Evolutionary conservation across 2,797 vertebrate genomes (phyloP), one percentile per base, ranked within the genome.

Genomic region (Fistularia commersonii): DNA sequence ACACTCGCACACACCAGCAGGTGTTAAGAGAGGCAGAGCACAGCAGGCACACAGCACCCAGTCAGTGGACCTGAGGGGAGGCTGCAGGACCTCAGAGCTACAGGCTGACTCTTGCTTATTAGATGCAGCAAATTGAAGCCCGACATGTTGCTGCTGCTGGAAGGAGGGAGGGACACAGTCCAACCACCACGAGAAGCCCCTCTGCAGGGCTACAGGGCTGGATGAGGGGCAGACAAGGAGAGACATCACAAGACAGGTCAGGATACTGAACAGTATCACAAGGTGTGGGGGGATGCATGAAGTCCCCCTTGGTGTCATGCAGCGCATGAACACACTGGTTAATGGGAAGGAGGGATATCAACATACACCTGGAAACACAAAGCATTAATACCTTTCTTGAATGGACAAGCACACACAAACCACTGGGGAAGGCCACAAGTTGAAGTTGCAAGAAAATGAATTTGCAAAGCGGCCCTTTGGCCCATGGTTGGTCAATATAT

Each of bases 121-220:
- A 99, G 93, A 89, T 97, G 96, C 88, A 99, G 96, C 80, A 99
- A 92, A 92, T 98, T 99, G 93, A 99, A 98, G 86, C 95, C 96
- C 86, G 96, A 98, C 96, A 98, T 98, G 13, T 40, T 40, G 92
- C n/a, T n/a, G 89, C 91, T 92, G 93, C 89, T 88, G 87, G 53
- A 77, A 72, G 59, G 51, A 63, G 53, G n/a, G n/a, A n/a, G n/a
- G n/a, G n/a, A n/a, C n/a, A 62, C 7, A 1, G 47, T 66, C 59
- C 67, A 64, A 56, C 64, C 76, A 74, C 64, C 51, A 59, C 77
- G 59, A 78, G 69, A 77, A 72, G 43, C 52, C 66, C 57, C 60
- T 69, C 76, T 61, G 62, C 54, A 58, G 71, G 60, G 45, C 54
- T 55, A 93, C 87, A 69, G 87, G 84, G 89, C 86, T 87, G 86